Evolutionary conservation across 2,797 vertebrate genomes (phyloP), one percentile per base, ranked within the genome.

Genomic region (Phrynocephalus vlangalii): DNA sequence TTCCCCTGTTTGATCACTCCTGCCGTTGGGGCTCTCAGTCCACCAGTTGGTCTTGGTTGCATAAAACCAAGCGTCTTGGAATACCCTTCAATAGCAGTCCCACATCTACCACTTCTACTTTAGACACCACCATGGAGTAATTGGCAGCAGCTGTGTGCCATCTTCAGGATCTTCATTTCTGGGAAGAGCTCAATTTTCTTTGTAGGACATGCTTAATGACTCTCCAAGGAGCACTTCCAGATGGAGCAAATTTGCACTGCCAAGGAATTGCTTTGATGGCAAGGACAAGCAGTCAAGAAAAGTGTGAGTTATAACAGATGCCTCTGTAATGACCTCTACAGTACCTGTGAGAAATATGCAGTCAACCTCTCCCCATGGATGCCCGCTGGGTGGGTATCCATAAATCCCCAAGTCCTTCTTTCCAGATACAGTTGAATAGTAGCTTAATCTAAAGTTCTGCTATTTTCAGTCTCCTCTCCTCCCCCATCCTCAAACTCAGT

Each of bases 381-480:
- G 78, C 80, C 89, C 44, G 83, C 90, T 92, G 94, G 92, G 92
- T 88, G 94, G 92, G 92, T 88, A 94, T 92, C 70, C 90, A 0
- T 83, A 89, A 70, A 30, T 84, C 44, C 30, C 84, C 83, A 86
- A 87, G 88, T 86, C 90, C 88, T 90, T 92, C 92, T 90, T 96
- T 95, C 94, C 78, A 3, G 93, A 92, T 92, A 85, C 77, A 91
- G 94, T 94, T 84, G 91, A 83, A 92, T 73, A 86, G 92, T 0
- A 94, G 79, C 94, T 94, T 93, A 91, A 92, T 90, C 93, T 92
- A 82, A 81, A 94, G 94, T 95, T 94, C 94, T 94, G 91, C 94
- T 95, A 93, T 95, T 96, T 95, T 93, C 91, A 94, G 93, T 75
- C 82, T 89, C 52, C 30, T 15, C n/a, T 28, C 71, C 50, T 66